Evolutionary conservation across 2,113 vertebrate species (phyloP), one percentile per base, ranked within the genome.

Genomic region (Nerophis ophidion): DNA sequence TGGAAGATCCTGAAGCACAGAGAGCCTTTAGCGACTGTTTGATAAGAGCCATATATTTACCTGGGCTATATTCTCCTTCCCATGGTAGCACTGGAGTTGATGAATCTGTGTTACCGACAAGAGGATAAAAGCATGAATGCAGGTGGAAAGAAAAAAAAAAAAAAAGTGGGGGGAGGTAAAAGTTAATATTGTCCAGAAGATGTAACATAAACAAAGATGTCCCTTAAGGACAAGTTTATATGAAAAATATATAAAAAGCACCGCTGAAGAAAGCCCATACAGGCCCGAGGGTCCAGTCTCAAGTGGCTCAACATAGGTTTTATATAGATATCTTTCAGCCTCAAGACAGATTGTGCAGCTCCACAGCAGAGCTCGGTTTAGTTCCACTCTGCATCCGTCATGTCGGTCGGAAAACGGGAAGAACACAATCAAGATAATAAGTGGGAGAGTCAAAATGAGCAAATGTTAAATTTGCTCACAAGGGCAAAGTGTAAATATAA

Each of bases 11-110:
- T 71, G 59, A 70, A 68, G 57, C 48, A 63, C 5, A 14, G 26
- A n/a, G 33, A 71, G 50, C 65, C 64, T 56, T 61, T 54, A 81
- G 72, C 55, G 58, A 61, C 49, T 54, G 47, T 72, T 65, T 73
- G 58, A 79, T 76, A 73, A 71, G 54, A 67, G 55, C n/a, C 59
- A 17, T 63, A 68, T 59, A 76, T 81, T 75, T 71, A 8, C 71
- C 60, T 74, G 49, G 45, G 50, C 56, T 68, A 57, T 66, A 72
- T 53, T 51, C 34, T 53, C 49, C 26, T n/a, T 75, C 76, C 71
- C 76, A 44, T 46, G 63, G 42, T 57, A 58, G 65, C 58, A 57
- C 36, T 64, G 50, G 61, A 54, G 47, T 52, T 46, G 63, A 67
- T 65, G 59, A 73, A 74, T 59, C 44, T 48, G 14, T 46, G 48